Evolutionary conservation across 92 coral and sea anemone genomes (phyloP).

Genomic region (Porites rus): DNA sequence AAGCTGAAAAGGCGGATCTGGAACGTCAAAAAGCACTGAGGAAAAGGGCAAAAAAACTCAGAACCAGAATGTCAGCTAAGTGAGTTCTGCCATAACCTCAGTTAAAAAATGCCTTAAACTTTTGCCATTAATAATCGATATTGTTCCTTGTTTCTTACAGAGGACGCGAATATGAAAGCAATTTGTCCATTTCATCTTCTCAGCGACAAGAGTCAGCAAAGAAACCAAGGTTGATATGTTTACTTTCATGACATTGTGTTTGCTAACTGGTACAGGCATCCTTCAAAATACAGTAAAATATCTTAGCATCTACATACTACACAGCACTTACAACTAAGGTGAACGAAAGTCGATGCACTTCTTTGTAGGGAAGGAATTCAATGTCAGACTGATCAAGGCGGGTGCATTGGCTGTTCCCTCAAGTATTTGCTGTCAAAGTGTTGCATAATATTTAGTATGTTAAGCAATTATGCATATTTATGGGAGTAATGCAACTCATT

Average conservation of each 20-base stretch:
- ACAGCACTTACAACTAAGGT: too few relatives aligned
- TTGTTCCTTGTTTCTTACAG: constrained; percentile 40
- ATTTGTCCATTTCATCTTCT: constrained; percentile 70
- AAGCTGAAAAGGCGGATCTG: constrained; percentile 79
- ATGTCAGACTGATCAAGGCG: too few relatives aligned
- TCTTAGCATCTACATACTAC: too few relatives aligned
- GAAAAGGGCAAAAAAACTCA: constrained; percentile 94
- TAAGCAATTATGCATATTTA: too few relatives aligned
- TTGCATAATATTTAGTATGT: too few relatives aligned
- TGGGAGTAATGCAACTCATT: background rate
- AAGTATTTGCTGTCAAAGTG: too few relatives aligned
- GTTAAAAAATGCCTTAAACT: background rate
- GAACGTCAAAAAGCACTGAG: constrained; percentile 92
- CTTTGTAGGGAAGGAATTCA: too few relatives aligned
- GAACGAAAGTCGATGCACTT: too few relatives aligned
- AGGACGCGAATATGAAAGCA: constrained; percentile 95
- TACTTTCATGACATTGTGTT: background rate
- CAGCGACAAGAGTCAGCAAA: constrained; percentile 89
- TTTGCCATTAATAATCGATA: background rate
- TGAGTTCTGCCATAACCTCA: constrained; percentile 16
- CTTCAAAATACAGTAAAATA: too few relatives aligned
- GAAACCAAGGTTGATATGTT: constrained; percentile 72
- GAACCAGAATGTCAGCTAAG: constrained; percentile 99
- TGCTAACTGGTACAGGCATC: background rate
- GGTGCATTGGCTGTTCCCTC: too few relatives aligned